Conservation (phyloP, 2,113 vertebrate species). For the Mixornis gularis region DNA sequence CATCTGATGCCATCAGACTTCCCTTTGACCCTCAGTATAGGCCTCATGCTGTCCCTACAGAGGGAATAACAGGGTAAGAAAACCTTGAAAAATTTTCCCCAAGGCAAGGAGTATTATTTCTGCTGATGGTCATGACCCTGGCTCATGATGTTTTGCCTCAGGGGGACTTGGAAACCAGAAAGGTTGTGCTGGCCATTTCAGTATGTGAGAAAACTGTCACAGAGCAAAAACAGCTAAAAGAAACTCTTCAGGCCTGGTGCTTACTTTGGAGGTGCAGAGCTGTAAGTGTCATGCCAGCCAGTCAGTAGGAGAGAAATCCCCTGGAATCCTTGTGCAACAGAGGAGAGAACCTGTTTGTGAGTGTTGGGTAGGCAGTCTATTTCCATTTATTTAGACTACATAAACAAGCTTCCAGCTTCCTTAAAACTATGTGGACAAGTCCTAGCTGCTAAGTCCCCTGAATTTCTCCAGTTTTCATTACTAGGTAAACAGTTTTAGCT, state of each 20-base stretch:
- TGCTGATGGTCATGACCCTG: background rate
- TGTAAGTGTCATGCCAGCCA: rapidly evolving
- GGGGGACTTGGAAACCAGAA: background rate
- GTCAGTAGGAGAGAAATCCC: background rate
- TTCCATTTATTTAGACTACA: background rate
- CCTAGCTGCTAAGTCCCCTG: background rate
- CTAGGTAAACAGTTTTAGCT: background rate
- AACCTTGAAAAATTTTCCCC: background rate
- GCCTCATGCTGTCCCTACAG: background rate
- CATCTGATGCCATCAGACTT: background rate
- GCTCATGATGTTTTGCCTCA: background rate
- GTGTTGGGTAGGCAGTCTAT: background rate
- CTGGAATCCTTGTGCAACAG: background rate
- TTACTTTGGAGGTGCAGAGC: background rate
- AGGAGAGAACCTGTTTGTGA: background rate
- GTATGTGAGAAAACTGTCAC: background rate
- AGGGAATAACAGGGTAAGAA: background rate
- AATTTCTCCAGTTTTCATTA: background rate
- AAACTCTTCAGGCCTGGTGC: background rate
- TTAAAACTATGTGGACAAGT: background rate
- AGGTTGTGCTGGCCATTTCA: background rate
- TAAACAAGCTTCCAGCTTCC: background rate
- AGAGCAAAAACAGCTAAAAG: background rate
- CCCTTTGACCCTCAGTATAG: background rate
- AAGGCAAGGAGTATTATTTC: background rate